These are phyloP conservation scores for Procavia capensis DNA, from an alignment of 2,113 vertebrate genomes.

Conservation along the genomic window DNA sequence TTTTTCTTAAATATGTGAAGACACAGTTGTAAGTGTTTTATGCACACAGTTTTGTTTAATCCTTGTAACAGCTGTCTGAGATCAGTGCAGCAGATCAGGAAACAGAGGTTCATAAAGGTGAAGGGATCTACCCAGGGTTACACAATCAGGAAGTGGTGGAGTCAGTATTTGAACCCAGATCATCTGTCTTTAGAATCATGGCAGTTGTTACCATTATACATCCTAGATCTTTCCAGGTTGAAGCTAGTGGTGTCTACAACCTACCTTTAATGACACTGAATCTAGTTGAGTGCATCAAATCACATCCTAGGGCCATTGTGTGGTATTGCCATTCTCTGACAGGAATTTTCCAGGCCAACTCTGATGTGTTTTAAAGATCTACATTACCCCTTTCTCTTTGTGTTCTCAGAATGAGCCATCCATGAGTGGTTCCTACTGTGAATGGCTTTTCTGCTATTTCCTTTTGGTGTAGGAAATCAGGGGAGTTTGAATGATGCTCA, in stretches of 20 bases:
- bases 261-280: background rate
- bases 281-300: background rate
- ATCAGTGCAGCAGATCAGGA: constrained; percentile 45
- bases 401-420: constrained; percentile 33
- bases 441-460: constrained; percentile 5
- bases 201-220: background rate
- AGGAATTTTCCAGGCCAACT: background rate
- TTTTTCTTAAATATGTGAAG: too few relatives aligned
- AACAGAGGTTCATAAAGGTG: background rate
- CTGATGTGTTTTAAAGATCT: background rate
- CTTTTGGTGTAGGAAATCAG: constrained; percentile 48
- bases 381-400: background rate
- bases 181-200: constrained; percentile 7
- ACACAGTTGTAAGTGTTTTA: background rate
- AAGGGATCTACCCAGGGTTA: background rate
- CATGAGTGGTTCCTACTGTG: constrained; percentile 23
- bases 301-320: background rate
- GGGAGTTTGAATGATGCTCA: constrained; percentile 33
- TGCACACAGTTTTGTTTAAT: constrained; percentile 15
- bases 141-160: constrained; percentile 1
- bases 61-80: constrained; percentile 15
- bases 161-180: constrained; percentile 50
- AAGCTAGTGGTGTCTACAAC: background rate
- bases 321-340: background rate
- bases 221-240: background rate